These are phyloP conservation scores for Dolomedes plantarius DNA, from an alignment of 2,888 invertebrate genomes.

Conservation along the genomic window DNA sequence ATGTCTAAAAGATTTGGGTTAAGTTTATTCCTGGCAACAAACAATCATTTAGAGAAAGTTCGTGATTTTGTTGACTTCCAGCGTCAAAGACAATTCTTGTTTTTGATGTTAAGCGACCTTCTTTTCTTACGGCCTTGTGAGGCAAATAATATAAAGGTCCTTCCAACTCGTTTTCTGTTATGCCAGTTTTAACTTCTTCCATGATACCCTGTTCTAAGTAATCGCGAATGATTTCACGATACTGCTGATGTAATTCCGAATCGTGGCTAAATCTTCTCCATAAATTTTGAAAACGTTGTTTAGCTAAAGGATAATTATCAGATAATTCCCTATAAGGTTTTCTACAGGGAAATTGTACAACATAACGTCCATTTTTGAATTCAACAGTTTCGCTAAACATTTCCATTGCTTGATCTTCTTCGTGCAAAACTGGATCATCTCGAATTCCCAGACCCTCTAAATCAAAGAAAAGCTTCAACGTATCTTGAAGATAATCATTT, in stretches of 20 bases:
- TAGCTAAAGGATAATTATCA: neutral
- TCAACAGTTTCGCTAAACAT: neutral
- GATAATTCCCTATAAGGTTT: neutral
- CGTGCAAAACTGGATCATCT: neutral
- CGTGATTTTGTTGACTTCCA: neutral
- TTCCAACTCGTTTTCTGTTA: neutral
- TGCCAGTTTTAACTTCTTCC: neutral
- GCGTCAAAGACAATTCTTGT: constrained; percentile 25
- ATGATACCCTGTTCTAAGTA: constrained; percentile 2
- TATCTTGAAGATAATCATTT: too few relatives aligned
- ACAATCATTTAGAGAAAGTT: too few relatives aligned
- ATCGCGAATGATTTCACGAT: neutral
- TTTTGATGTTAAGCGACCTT: neutral
- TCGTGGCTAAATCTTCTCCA: neutral
- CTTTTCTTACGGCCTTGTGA: neutral
- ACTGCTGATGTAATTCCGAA: neutral
- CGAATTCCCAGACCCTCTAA: too few relatives aligned
- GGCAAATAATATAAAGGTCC: constrained; percentile 4
- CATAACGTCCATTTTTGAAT: neutral
- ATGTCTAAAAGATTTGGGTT: neutral
- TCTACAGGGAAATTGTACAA: neutral
- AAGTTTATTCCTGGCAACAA: neutral
- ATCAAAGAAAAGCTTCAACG: too few relatives aligned
- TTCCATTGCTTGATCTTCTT: neutral
- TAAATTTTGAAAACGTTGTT: neutral